A percentile compares a stretch with the other conserved stretches of the same genome.
Conservation (phyloP, 2,113 vertebrate species). For the Colistium nudipinnis region DNA sequence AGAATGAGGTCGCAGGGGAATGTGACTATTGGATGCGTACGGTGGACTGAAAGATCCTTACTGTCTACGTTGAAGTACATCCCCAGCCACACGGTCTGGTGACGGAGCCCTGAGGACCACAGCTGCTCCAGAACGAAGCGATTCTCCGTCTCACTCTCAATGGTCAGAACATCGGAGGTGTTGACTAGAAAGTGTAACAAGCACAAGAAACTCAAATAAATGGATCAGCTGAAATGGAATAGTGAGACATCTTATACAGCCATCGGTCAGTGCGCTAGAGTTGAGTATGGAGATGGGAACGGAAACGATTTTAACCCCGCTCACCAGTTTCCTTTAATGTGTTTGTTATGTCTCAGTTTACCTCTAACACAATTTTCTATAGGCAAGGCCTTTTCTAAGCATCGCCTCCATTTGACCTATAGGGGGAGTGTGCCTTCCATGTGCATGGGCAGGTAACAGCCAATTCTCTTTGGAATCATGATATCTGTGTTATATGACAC, state of each 20-base stretch:
- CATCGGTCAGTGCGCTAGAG: too few relatives aligned
- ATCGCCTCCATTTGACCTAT: slow-evolving; percentile 23
- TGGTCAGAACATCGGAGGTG: slow-evolving; percentile 87
- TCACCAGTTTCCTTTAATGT: too few relatives aligned
- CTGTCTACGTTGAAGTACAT: slow-evolving; percentile 82
- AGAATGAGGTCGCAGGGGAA: accelerated
- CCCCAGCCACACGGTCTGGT: slow-evolving; percentile 89
- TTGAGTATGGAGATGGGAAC: neutral
- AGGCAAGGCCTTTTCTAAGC: neutral
- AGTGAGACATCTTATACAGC: too few relatives aligned
- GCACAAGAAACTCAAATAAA: slow-evolving; percentile 1
- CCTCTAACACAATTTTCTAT: too few relatives aligned
- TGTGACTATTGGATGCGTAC: neutral
- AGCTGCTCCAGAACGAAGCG: slow-evolving; percentile 89
- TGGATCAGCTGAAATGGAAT: too few relatives aligned
- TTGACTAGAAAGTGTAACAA: slow-evolving; percentile 68
- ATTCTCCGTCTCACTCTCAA: slow-evolving; percentile 88
- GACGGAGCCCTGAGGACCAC: slow-evolving; percentile 78
- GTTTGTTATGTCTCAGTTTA: too few relatives aligned
- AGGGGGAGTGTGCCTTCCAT: slow-evolving; percentile 52
- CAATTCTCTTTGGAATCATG: neutral
- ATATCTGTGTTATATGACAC: too few relatives aligned
- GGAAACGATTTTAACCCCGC: neutral
- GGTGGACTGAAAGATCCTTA: slow-evolving; percentile 76
- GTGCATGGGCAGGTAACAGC: neutral